Evolutionary conservation across 2,888 invertebrate species (phyloP).

Genomic region (Muscina levida): DNA sequence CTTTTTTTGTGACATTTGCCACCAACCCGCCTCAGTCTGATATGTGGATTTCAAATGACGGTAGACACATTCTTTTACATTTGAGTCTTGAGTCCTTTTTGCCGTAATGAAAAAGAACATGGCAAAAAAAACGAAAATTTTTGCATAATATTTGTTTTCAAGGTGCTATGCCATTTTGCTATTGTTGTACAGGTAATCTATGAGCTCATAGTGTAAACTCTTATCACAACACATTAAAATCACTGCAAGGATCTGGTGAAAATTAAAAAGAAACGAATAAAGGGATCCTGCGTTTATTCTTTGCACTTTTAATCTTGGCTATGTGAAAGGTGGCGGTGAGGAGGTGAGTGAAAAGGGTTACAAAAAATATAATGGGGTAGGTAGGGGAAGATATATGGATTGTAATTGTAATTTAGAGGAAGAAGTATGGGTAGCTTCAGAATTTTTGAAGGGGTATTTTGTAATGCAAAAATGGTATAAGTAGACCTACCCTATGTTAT

Average conservation of each 20-base stretch:
- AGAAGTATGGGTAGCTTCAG: too few relatives aligned
- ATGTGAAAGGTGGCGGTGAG: constrained; percentile 59
- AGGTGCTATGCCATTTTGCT: constrained; percentile 45
- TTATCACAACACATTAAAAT: constrained; percentile 53
- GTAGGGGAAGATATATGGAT: too few relatives aligned
- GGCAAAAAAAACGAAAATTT: constrained; percentile 34
- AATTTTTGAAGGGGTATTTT: too few relatives aligned
- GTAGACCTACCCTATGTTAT: too few relatives aligned
- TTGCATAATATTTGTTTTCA: constrained; percentile 54
- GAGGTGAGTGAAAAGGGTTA: constrained; percentile 34
- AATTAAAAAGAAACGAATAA: background rate
- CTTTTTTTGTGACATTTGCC: constrained; percentile 48
- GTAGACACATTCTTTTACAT: background rate
- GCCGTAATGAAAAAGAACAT: constrained; percentile 1
- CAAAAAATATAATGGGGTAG: constrained; percentile 40
- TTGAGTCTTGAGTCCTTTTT: background rate
- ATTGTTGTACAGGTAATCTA: background rate
- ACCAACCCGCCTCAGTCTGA: background rate
- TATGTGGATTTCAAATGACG: background rate
- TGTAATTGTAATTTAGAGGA: too few relatives aligned
- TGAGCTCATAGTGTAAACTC: constrained; percentile 27
- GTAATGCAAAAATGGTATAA: too few relatives aligned
- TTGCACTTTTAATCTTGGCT: constrained; percentile 50
- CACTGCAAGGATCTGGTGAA: constrained; percentile 20
- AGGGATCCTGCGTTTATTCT: background rate